Evolutionary conservation across 2,797 vertebrate species (phyloP), one percentile per base, ranked within the genome.

Genomic region (Ctenochaetus hawaiiensis): DNA sequence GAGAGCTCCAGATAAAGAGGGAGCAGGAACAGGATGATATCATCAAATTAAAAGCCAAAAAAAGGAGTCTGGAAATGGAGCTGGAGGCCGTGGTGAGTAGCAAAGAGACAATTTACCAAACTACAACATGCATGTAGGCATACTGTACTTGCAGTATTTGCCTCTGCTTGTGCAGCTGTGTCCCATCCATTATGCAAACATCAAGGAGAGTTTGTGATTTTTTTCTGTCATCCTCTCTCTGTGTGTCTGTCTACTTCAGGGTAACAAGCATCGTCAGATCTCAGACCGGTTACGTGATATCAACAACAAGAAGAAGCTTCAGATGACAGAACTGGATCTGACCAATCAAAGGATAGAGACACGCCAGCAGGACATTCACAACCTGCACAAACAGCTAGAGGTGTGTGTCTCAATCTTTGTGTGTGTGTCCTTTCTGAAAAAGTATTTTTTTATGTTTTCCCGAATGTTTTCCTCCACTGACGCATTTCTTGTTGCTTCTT

Each of bases 41-140:
- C 67, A 91, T 96, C 85, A 95, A 83, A 78, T 80, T 99, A 79
- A 97, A 95, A 63, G 96, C 97, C 34, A 98, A 95, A 86, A 99
- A 97, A 91, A 97, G 96, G 89, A 97, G 95, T 90, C 95, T 99
- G 78, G 97, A 97, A 91, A 96, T 98, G 87, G 98, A 99, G 83
- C 91, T 99, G 91, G 97, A 99, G 92, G 96, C 97, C 48, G 93
- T 99, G 96, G 98, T 99, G 91, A 94, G 97, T 86, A 34, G 6
- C 30, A 6, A 43, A 12, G 52, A 52, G 30, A 44, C 34, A 26
- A 23, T 43, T 52, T 10, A n/a, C 39, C 20, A 54, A 37, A 41
- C 16, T 62, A 13, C 7, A 45, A 18, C 23, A 37, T 23, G 9
- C 20, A 37, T 4, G 12, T 20, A 41, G 41, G 39, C 2, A 6